phyloP scores from a whole-genome alignment of 2,888 invertebrate species.

The Sicus ferrugineus region DNA sequence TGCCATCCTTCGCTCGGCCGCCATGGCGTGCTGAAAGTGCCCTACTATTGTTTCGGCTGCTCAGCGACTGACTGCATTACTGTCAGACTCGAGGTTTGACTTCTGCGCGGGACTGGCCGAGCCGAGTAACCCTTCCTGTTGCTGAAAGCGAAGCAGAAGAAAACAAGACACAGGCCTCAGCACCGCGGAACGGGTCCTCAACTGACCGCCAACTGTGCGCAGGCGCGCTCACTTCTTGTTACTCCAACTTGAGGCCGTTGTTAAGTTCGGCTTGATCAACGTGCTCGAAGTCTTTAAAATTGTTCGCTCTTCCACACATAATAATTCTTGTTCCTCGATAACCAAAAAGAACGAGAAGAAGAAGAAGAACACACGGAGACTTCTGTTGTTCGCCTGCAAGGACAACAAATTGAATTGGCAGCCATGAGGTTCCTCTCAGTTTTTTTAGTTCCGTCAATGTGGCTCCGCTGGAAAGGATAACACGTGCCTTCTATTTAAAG shows the following conservation, averaged over 20 bases:
- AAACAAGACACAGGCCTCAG: slow-evolving; percentile 4
- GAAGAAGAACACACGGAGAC: background rate
- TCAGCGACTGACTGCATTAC: slow-evolving; percentile 38
- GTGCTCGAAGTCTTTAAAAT: slow-evolving; percentile 23
- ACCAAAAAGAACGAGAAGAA: too few relatives aligned
- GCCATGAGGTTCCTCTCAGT: slow-evolving; percentile 1
- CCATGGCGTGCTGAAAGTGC: background rate
- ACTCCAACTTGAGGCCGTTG: background rate
- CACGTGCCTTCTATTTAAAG: slow-evolving; percentile 34
- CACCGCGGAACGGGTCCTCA: background rate
- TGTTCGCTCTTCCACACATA: slow-evolving; percentile 29
- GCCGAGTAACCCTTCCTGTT: background rate
- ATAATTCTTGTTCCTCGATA: slow-evolving; percentile 16
- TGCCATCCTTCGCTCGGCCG: slow-evolving; percentile 4
- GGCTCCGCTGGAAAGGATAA: background rate
- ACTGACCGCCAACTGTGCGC: slow-evolving; percentile 33
- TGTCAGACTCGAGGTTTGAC: slow-evolving; percentile 43
- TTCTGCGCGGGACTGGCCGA: slow-evolving; percentile 12
- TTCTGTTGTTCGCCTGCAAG: background rate
- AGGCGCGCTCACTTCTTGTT: slow-evolving; percentile 17
- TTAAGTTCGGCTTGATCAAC: slow-evolving; percentile 6
- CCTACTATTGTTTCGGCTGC: background rate
- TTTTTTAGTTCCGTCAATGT: background rate
- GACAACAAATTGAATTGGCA: slow-evolving; percentile 11
- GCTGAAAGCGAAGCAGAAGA: background rate